Percentiles rank a stretch among this genome's conserved stretches.
Evolutionary conservation across 2,888 invertebrate species (phyloP).

Genomic region (Eumacrocentrus americanus): DNA sequence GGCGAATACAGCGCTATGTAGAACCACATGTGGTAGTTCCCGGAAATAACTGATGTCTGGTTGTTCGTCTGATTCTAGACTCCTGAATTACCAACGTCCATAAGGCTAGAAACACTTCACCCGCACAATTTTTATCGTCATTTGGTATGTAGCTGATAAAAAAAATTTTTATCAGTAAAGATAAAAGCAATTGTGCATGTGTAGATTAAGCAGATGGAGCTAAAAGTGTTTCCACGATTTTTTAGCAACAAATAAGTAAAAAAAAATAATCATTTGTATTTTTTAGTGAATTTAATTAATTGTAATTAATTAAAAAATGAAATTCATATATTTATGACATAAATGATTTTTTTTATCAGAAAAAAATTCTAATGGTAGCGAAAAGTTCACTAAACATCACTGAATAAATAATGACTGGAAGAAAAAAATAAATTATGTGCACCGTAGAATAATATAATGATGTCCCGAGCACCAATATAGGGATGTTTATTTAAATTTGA

Average conservation of each 20-base stretch:
- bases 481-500: conserved; percentile 36
- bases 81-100: conserved; percentile 1
- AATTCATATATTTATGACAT: too few species aligned
- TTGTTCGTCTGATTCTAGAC: neutral
- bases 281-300: too few species aligned
- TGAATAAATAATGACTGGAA: conserved; percentile 11
- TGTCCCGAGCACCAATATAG: conserved; percentile 12
- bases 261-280: too few species aligned
- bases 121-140: conserved; percentile 1
- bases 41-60: conserved; percentile 12
- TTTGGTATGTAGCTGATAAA: neutral
- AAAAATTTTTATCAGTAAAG: neutral
- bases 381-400: conserved; percentile 20
- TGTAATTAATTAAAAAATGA: too few species aligned
- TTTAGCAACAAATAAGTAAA: too few species aligned
- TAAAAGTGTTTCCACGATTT: too few species aligned
- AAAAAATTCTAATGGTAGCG: neutral
- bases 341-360: too few species aligned
- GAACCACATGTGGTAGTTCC: neutral
- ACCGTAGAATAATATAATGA: conserved; percentile 24
- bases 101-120: too few species aligned
- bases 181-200: neutral
- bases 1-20: conserved; percentile 17
- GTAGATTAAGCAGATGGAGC: neutral
- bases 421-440: neutral